Base-by-base conservation (phyloP, 2,888 invertebrate species). In the Sturmia bella region DNA sequence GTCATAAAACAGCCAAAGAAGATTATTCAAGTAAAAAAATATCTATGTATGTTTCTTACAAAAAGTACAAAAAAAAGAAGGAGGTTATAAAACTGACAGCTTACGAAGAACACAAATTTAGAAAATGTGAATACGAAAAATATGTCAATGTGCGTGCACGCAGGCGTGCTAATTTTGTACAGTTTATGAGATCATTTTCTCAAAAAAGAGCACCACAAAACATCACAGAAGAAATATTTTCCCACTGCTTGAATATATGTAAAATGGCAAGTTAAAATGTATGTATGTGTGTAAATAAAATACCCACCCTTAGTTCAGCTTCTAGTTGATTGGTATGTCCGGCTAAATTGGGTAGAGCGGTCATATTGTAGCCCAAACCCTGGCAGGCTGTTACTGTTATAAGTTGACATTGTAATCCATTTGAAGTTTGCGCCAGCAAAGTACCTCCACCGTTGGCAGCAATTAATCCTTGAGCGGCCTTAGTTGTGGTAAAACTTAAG, bases 341-440 rank as follows among this genome's bases (percentile, higher is more conserved):
- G 91, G 96, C 93, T 82, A 96, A 93, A 92, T 97, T 97, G 64
- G 97, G 97, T 95, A 97, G 95, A 32, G 91, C 93, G 27, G 97
- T 97, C 92, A 95, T 94, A 91, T 97, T 97, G 92, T 97, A 97
- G 85, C 95, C 94, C 89, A 97, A 92, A 87, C 95, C 95, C 89
- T 94, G 94, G 90, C 97, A 97, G 91, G 95, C 92, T 54, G 95
- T 94, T 78, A 96, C 94, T 72, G 92, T 93, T 88, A 97, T 96
- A 87, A 94, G 93, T 91, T 97, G 95, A 91, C 97, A 97, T 89
- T 94, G 94, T 90, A 91, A 89, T 90, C 91, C 91, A 84, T 87
- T 89, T 83, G 85, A 68, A 32, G 85, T 70, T 75, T 85, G 85
- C 3, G 75, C 3, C 7, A 54, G 37, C 41, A 72, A 48, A 61